Evolutionary conservation across 2,113 vertebrate genomes (phyloP).

Genomic region (Psephotus haematonotus): DNA sequence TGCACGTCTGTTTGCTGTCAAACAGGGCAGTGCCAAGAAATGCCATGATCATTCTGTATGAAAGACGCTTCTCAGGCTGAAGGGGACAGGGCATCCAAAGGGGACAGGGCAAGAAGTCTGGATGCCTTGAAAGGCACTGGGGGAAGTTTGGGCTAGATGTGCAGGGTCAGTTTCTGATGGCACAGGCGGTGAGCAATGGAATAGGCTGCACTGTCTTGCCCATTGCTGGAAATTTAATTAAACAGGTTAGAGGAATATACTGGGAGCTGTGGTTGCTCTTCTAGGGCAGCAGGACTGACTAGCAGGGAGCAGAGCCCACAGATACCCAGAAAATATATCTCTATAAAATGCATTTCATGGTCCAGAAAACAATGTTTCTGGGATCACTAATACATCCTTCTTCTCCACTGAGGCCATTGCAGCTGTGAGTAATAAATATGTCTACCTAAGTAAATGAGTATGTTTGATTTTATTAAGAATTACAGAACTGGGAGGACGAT

Average conservation of each 20-base stretch:
- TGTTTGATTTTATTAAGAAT: not conserved
- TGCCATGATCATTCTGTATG: rapidly evolving
- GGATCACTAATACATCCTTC: not conserved
- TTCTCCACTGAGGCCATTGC: not conserved
- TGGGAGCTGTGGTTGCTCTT: not conserved
- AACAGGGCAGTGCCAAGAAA: not conserved
- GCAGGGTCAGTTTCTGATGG: not conserved
- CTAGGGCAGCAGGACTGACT: not conserved
- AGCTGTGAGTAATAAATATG: not conserved
- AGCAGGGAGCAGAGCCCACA: not conserved
- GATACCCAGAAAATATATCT: not conserved
- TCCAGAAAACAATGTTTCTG: not conserved
- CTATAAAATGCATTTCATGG: not conserved
- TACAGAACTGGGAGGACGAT: not conserved
- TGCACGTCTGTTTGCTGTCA: not conserved
- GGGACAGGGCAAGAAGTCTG: not conserved
- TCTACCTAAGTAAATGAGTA: not conserved
- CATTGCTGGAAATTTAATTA: not conserved
- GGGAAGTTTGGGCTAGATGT: not conserved
- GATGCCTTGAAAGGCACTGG: not conserved
- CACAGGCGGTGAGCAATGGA: not conserved
- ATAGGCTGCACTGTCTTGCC: not conserved
- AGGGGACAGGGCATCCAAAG: not conserved
- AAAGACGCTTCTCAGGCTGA: not conserved
- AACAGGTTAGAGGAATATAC: not conserved